Conservation (phyloP, 2,113 vertebrate species). For the Siphamia tubifer region DNA sequence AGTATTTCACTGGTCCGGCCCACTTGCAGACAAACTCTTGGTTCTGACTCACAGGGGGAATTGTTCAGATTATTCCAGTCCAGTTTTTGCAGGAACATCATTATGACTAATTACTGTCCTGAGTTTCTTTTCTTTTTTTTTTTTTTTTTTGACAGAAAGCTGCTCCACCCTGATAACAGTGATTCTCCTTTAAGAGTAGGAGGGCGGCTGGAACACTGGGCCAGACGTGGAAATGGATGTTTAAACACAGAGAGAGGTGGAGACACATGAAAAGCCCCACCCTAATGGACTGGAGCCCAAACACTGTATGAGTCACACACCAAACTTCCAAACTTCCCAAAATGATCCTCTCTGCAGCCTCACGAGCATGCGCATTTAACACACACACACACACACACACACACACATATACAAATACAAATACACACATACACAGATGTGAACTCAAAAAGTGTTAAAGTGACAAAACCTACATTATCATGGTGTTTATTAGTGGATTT, state of each 20-base stretch:
- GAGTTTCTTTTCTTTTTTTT: no score
- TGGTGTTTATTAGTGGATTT: no score
- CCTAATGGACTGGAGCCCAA: conserved; percentile 43
- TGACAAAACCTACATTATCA: no score
- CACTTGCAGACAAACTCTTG: no score
- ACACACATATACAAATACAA: no score
- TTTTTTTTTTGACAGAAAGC: not conserved
- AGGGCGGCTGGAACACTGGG: not conserved
- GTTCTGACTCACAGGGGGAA: no score
- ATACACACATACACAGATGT: not conserved
- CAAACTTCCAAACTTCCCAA: conserved; percentile 51
- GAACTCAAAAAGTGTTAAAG: no score
- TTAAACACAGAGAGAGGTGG: conserved; percentile 22
- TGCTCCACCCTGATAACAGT: conserved; percentile 5
- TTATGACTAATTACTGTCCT: no score
- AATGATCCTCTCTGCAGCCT: conserved; percentile 8
- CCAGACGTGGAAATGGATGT: conserved; percentile 33
- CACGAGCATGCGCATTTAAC: not conserved
- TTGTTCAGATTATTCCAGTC: no score
- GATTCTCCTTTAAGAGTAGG: conserved; percentile 57
- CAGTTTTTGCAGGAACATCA: no score
- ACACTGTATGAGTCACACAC: conserved; percentile 59
- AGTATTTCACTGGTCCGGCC: no score
- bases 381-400: no score
- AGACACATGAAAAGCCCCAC: conserved; percentile 39